Base-by-base conservation (phyloP, 2,113 vertebrate genomes). In the Pelusios castaneus region DNA sequence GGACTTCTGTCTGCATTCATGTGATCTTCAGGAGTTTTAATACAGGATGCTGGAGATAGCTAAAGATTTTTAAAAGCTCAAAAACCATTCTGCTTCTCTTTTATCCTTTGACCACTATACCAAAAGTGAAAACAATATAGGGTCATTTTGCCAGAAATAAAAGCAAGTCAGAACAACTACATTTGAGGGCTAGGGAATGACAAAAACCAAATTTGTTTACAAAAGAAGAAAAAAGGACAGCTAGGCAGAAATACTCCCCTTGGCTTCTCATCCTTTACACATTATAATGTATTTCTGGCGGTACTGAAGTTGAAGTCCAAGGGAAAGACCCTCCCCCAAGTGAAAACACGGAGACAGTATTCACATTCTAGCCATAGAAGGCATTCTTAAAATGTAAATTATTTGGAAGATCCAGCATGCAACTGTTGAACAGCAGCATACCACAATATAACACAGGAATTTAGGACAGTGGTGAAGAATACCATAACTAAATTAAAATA, bases 191-290 rank as follows among this genome's bases (percentile, higher is more conserved):
- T 51, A 51, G 13, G 34, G 22, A 73, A 38, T 70, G 34, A 45
- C 45, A 55, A 29, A 60, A 82, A 60, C 27, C 16, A 27, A 13
- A 82, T n/a, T 41, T 55, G n/a, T 54, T 55, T 38, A 12, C 43
- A 4, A 54, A 82, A 88, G 10, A 84, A 5, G 80, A 95, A 93
- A 95, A 96, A 8, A 43, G 89, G 91, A 76, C 31, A 55, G 54
- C 24, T 80, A 79, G 2, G 16, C 51, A 89, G 86, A 86, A 82
- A 82, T 21, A 60, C 29, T 82, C 27, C 81, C 43, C 55, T 47
- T 29, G 7, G 17, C 38, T 34, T 34, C 80, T 31, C 41, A 76
- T 24, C 41, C 73, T 45, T 25, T 76, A 45, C 41, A 81, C 16
- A 41, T 3, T n/a, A 80, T 4, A 17, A 94, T 41, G 52, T 89